These are phyloP conservation scores for Chionis minor DNA, from an alignment of 2,113 vertebrate genomes.

Conservation along the genomic window DNA sequence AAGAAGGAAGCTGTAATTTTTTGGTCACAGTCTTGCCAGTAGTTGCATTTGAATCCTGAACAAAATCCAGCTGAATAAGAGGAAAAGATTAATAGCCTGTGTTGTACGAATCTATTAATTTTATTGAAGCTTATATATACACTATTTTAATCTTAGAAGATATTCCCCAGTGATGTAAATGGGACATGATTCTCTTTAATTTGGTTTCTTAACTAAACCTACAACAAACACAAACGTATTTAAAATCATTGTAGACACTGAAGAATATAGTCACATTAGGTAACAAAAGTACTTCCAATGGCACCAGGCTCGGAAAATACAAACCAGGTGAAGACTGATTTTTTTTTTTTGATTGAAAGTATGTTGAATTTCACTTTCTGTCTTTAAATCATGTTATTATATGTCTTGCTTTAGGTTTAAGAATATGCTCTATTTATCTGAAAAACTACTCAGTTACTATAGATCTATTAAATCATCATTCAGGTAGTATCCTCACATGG, in stretches of 20 bases:
- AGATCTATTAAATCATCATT: background rate
- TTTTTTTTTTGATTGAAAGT: background rate
- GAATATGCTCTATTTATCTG: background rate
- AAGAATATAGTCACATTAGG: background rate
- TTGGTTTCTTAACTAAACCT: background rate
- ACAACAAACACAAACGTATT: background rate
- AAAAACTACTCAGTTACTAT: background rate
- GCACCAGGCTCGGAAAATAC: background rate
- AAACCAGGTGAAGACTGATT: background rate
- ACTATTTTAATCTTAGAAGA: background rate
- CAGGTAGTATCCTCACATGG: background rate
- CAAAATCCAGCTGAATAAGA: background rate
- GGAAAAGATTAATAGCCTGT: background rate
- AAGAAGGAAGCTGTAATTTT: background rate
- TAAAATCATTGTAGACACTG: background rate
- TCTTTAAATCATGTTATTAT: background rate
- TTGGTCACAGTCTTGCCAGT: background rate
- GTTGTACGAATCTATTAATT: conserved; percentile 1
- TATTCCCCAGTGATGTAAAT: background rate
- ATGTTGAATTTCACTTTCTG: background rate
- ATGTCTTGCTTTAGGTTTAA: background rate
- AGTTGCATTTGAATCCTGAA: background rate
- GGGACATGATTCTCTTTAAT: background rate
- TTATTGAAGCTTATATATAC: background rate
- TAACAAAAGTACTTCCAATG: background rate